These are phyloP conservation scores for Agrochola lychnidis DNA, from an alignment of 2,888 invertebrate species.

Conservation along the genomic window DNA sequence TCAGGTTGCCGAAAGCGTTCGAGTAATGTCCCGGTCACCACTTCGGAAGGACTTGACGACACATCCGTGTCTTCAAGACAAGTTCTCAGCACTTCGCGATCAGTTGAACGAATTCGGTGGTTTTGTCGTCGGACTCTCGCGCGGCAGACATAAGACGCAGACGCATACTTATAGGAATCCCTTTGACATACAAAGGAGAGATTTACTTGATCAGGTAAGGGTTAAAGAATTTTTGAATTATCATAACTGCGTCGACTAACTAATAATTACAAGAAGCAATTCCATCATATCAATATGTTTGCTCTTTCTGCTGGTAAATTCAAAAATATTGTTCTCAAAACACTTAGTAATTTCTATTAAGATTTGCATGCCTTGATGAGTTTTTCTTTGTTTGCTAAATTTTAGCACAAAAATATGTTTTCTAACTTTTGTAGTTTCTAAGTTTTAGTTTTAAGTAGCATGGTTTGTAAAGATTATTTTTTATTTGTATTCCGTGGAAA, in stretches of 20 bases:
- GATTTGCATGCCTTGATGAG: too few relatives aligned
- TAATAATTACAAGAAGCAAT: too few relatives aligned
- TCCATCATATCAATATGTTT: too few relatives aligned
- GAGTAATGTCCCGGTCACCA: slow-evolving; percentile 93
- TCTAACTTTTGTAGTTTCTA: too few relatives aligned
- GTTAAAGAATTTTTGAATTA: neutral
- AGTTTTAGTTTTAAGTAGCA: too few relatives aligned
- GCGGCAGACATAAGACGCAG: slow-evolving; percentile 88
- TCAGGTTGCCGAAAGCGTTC: slow-evolving; percentile 93
- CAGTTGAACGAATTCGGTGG: slow-evolving; percentile 97
- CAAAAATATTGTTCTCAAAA: too few relatives aligned
- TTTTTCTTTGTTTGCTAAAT: too few relatives aligned
- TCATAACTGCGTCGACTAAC: neutral
- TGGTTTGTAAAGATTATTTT: too few relatives aligned
- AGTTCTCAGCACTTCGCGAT: slow-evolving; percentile 95
- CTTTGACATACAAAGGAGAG: slow-evolving; percentile 97
- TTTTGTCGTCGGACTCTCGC: slow-evolving; percentile 94
- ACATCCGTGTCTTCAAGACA: slow-evolving; percentile 95
- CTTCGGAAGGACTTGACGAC: slow-evolving; percentile 95
- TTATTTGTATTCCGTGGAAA: too few relatives aligned
- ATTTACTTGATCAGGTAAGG: slow-evolving; percentile 95
- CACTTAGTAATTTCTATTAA: too few relatives aligned
- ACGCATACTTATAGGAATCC: slow-evolving; percentile 96
- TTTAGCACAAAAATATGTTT: too few relatives aligned
- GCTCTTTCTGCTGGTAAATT: too few relatives aligned